phyloP scores from a whole-genome alignment of 2,113 vertebrate species.

The Phainopepla nitens region DNA sequence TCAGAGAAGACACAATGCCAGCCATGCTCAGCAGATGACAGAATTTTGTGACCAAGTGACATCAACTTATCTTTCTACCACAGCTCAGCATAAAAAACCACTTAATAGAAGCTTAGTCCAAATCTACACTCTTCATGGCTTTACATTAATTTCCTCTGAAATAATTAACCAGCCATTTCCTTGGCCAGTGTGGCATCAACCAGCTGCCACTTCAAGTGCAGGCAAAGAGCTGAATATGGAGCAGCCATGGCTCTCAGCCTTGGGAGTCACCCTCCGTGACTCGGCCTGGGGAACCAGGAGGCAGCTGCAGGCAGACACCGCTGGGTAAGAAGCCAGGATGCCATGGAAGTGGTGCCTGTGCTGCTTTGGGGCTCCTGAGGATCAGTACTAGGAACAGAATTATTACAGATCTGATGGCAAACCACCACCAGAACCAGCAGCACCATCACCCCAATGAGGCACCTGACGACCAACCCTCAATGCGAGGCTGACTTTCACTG shows the following conservation, averaged over 20 bases:
- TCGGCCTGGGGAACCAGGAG: neutral
- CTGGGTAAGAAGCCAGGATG: rapidly evolving
- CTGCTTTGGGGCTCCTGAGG: neutral
- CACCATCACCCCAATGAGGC: neutral
- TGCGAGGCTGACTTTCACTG: rapidly evolving
- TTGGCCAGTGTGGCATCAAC: neutral
- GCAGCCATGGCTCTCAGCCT: neutral
- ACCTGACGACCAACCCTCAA: rapidly evolving
- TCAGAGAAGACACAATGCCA: neutral
- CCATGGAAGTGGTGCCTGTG: rapidly evolving
- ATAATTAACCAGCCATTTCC: neutral
- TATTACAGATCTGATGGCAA: neutral
- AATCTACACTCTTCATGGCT: neutral
- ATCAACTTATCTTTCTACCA: neutral
- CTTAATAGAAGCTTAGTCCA: neutral
- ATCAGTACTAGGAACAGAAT: rapidly evolving
- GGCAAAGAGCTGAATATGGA: neutral
- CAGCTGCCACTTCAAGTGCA: neutral
- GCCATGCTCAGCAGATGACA: neutral
- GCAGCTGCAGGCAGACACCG: neutral
- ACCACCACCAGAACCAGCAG: neutral
- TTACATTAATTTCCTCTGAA: conserved; percentile 46
- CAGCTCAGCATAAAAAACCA: neutral
- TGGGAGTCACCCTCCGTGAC: rapidly evolving
- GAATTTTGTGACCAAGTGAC: neutral